phyloP scores from a whole-genome alignment of 2,113 vertebrate species.

The Oreochromis aureus region DNA sequence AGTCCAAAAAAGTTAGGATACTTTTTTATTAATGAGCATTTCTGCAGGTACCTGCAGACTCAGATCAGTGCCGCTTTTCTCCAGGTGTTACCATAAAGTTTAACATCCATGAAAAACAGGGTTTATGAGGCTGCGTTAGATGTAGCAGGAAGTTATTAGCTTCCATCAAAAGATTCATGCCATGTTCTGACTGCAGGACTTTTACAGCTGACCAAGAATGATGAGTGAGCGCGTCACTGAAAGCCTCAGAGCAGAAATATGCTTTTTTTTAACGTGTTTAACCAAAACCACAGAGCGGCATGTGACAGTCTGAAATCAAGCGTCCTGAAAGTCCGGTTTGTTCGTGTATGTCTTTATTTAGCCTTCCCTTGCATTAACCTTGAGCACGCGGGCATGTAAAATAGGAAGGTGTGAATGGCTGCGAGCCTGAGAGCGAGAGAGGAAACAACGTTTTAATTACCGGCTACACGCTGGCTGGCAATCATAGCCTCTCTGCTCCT shows the following conservation, averaged over 20 bases:
- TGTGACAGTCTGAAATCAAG: not conserved
- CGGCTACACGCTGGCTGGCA: slow-evolving; percentile 59
- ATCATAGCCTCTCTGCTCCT: slow-evolving; percentile 55
- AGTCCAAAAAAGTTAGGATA: not conserved
- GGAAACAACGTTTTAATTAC: slow-evolving; percentile 56
- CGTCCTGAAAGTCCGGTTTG: not conserved
- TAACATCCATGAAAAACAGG: not conserved
- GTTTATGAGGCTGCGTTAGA: not conserved
- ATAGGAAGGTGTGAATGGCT: slow-evolving; percentile 47
- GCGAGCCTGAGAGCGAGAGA: not conserved
- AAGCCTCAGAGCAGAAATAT: not conserved
- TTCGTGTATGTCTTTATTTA: slow-evolving; percentile 36
- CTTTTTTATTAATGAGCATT: not conserved
- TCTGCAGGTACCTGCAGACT: not conserved
- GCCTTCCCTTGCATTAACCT: slow-evolving; percentile 52
- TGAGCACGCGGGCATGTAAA: slow-evolving; percentile 39
- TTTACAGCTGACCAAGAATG: not conserved
- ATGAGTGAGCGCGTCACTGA: not conserved
- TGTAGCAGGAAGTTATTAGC: not conserved
- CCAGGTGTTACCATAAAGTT: not conserved
- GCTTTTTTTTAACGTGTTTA: not conserved
- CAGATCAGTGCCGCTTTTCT: not conserved
- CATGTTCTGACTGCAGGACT: not conserved
- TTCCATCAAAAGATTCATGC: fast-evolving
- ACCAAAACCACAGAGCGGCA: fast-evolving